Percentiles rank a stretch among this genome's conserved stretches.
Conservation (phyloP, 2,888 invertebrate genomes). For the Harpalus rufipes region DNA sequence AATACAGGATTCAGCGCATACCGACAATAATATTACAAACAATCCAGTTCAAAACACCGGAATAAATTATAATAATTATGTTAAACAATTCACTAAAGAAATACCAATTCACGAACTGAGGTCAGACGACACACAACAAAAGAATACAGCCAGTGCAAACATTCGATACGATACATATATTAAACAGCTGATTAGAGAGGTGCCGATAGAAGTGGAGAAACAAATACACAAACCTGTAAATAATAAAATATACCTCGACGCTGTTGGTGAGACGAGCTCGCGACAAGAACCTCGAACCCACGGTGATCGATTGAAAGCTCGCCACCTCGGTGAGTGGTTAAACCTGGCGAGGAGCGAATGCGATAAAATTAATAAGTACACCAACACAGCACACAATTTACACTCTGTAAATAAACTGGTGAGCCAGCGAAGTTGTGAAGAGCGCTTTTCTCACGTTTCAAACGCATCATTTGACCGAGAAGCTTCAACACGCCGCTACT, state of each 20-base stretch:
- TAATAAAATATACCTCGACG: slow-evolving; percentile 57
- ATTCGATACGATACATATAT: slow-evolving; percentile 58
- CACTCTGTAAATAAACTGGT: slow-evolving; percentile 48
- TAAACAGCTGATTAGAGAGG: slow-evolving; percentile 60
- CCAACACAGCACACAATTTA: slow-evolving; percentile 28
- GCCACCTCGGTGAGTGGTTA: slow-evolving; percentile 78
- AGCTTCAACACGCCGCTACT: slow-evolving; percentile 77
- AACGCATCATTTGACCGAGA: slow-evolving; percentile 8
- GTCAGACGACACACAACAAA: slow-evolving; percentile 34
- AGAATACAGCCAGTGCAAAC: slow-evolving; percentile 40
- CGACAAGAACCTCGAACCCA: slow-evolving; percentile 62
- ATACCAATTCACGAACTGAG: slow-evolving; percentile 48
- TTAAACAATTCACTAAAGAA: slow-evolving; percentile 59
- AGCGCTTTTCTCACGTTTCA: slow-evolving; percentile 8
- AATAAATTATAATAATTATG: slow-evolving; percentile 60
- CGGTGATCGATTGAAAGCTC: slow-evolving; percentile 73
- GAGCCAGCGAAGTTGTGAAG: slow-evolving; percentile 34
- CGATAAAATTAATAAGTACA: slow-evolving; percentile 51
- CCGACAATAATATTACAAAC: slow-evolving; percentile 3
- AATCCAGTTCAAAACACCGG: slow-evolving; percentile 18
- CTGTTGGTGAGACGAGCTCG: slow-evolving; percentile 61
- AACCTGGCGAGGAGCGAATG: slow-evolving; percentile 75
- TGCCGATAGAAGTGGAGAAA: slow-evolving; percentile 61
- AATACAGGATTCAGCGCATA: slow-evolving; percentile 40
- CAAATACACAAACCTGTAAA: slow-evolving; percentile 63